Evolutionary conservation across 2,888 invertebrate species (phyloP), one percentile per base, ranked within the genome.

Genomic region (Drosophila paramelanica): DNA sequence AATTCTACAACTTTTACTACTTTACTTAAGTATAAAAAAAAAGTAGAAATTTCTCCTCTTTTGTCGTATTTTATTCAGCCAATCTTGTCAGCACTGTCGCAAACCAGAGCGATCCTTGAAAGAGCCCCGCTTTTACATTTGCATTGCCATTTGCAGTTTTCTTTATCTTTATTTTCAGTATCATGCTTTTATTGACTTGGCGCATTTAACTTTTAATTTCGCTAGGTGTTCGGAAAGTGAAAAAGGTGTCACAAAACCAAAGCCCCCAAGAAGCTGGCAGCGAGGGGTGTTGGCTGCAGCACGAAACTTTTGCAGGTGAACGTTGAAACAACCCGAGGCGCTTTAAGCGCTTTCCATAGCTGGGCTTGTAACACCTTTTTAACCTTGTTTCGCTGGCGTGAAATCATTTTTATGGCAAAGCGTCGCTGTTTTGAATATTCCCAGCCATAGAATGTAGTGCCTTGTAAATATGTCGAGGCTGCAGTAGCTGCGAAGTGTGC

Each of bases 181-280:
- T 83, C 77, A 73, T 65, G 73, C 70, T 79, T 84, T 84, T 84
- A 84, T 86, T 84, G 84, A 84, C 84, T 84, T 75, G 73, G 67
- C 72, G 77, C 80, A 69, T 87, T 85, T 81, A 85, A 85, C 85
- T 85, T 85, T 87, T 87, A 81, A 84, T 87, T 85, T 88, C 69
- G 47, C 47, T 56, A 49, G 49, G 31, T 52, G 72, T 42, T 53
- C 67, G 57, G 59, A 68, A 58, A 49, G 66, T 61, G 43, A 53
- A 55, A 57, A 75, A 65, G 66, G 76, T 64, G 75, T 50, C 67
- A 31, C 66, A 43, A 31, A 52, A 41, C 36, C 51, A 33, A 57
- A 61, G 36, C 43, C 49, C 39, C 52, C 41, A 62, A 73, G 60
- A 49, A 62, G 56, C 52, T 45, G 47, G 14, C 6, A 23, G 23